Evolutionary conservation across 2,888 invertebrate genomes (phyloP).

Genomic region (Agriopis marginaria): DNA sequence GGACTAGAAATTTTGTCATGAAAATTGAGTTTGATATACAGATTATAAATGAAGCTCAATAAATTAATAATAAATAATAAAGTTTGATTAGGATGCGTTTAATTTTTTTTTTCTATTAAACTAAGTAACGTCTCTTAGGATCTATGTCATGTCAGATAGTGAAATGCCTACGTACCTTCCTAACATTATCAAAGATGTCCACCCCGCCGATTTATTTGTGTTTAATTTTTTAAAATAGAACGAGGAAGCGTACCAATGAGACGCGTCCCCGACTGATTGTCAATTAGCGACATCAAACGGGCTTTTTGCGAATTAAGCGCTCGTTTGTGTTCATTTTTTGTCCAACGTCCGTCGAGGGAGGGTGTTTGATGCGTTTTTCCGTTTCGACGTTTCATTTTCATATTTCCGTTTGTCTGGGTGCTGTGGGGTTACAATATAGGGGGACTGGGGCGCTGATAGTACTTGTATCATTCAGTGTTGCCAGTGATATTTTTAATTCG

Average conservation of each 20-base stretch:
- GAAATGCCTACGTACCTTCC: background rate
- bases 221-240: constrained; percentile 85
- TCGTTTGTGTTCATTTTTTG: constrained; percentile 84
- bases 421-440: constrained; percentile 64
- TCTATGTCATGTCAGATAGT: no score
- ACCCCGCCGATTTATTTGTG: constrained; percentile 80
- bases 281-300: constrained; percentile 87
- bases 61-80: no score
- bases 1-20: no score
- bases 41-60: background rate
- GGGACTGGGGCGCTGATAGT: constrained; percentile 35
- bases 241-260: constrained; percentile 81
- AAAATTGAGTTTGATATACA: background rate
- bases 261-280: constrained; percentile 85
- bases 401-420: constrained; percentile 84
- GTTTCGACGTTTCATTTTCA: constrained; percentile 83
- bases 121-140: no score
- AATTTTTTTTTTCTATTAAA: no score
- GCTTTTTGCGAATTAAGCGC: constrained; percentile 86
- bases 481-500: constrained; percentile 45
- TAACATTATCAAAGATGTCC: constrained; percentile 65
- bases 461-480: constrained; percentile 39
- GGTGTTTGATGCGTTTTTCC: constrained; percentile 82
- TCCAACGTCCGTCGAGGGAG: constrained; percentile 70
- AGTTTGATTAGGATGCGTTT: no score